Base-by-base conservation (phyloP, 92 coral and sea anemone genomes). In the Heliopora coerulea region DNA sequence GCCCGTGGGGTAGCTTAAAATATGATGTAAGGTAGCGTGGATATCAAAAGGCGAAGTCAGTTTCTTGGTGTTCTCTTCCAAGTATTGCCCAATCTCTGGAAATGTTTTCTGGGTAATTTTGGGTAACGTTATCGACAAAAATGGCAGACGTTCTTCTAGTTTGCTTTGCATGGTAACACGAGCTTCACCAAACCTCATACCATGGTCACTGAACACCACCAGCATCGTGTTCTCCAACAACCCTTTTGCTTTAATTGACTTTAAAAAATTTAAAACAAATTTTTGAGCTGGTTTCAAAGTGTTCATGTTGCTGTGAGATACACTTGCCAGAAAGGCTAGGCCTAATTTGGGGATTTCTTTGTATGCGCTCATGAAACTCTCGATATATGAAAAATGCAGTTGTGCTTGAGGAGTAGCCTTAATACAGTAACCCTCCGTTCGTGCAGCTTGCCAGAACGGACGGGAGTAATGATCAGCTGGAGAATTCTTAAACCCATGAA, bases 31-130 rank as follows among this genome's bases (percentile, higher is more conserved):
- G 4, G 97, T 92, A 7, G 88, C 87, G 40, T 92, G 88, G 20
- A 92, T 73, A 60, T 92, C 97, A 61, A 92, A 92, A 11, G 96
- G 97, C 25, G 97, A 89, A 34, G 91, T 88, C 24, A 92, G 80
- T 26, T 82, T 60, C 19, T 87, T 52, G 13, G 82, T 74, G 23
- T 92, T 92, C 34, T 80, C 80, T 46, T 68, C 79, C 48, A 89
- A 17, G 49, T 70, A 83, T 3, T 48, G 46, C 20, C 60, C 41
- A 3, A 92, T 37, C 19, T 80, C 73, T 23, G 86, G 89, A 66
- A 82, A 57, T 20, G 62, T 69, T 27, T 72, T 41, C 27, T 58
- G 66, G 56, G 87, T 80, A 89, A 87, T 82, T 32, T 74, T n/a
- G 10, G 97, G 97, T 46, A 92, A 69, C 7, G 96, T 85, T 11